Base-by-base conservation (phyloP, 2,888 invertebrate species). In the Antheraea assamensis region DNA sequence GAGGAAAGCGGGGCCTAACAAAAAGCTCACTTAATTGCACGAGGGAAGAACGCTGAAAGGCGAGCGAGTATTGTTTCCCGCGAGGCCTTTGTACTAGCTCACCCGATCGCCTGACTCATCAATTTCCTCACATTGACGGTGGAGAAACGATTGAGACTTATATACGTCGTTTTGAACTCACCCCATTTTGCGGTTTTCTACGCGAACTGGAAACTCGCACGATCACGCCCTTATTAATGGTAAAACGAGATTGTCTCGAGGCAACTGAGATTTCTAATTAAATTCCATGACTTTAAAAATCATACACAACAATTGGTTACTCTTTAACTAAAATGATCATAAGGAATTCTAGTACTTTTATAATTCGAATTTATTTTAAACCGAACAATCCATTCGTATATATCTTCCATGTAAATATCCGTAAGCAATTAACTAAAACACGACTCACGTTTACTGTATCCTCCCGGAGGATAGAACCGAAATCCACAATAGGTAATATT, bases 11-110 rank as follows among this genome's bases (percentile, higher is more conserved):
- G 81, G 83, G 80, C 81, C 83, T 85, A 89, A 90, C 92, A 93
- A 92, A 94, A 93, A 94, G 88, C 87, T 89, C 91, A 89, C 91
- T 92, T 93, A 94, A 94, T 94, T 93, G 93, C 90, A 83, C 85
- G 85, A 83, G 90, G 92, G 92, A 89, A 89, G 89, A 87, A 82
- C 87, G 84, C 83, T 90, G 92, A 91, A 91, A 91, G 90, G 87
- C 86, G 86, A 81, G 74, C 78, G 81, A 81, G 82, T 83, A 90
- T 94, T 94, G 94, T 94, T 93, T 93, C 91, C 91, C 89, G 83
- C 84, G 85, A 85, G 87, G 87, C 90, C 87, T 90, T 92, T 92
- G 89, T 92, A 85, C 84, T 81, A 78, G 77, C 82, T 80, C 86
- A 82, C 83, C 84, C 85, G 85, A 88, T 87, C 84, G 87, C 71